phyloP scores from a whole-genome alignment of 2,113 vertebrate genomes.

The Lontra canadensis region DNA sequence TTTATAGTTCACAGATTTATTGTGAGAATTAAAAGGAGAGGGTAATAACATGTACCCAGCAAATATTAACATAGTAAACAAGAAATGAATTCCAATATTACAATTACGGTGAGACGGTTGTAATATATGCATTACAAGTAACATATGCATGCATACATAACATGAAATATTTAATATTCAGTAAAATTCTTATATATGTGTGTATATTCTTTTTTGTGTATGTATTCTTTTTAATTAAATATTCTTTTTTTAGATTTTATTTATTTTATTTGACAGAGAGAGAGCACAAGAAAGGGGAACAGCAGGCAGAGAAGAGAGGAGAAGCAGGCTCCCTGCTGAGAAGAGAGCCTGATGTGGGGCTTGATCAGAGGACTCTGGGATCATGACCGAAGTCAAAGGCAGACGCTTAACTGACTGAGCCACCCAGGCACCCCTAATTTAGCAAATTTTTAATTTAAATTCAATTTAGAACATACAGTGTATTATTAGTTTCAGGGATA shows the following conservation, averaged over 20 bases:
- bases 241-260: neutral
- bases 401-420: neutral
- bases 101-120: neutral
- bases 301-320: neutral
- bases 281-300: neutral
- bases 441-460: neutral
- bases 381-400: neutral
- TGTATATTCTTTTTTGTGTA: neutral
- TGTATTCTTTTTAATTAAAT: neutral
- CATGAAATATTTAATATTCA: neutral
- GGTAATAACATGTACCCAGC: neutral
- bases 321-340: neutral
- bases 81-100: neutral
- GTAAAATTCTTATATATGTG: neutral
- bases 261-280: neutral
- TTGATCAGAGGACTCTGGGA: neutral
- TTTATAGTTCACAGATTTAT: neutral
- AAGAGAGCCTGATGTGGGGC: neutral
- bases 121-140: neutral
- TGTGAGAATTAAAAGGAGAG: neutral
- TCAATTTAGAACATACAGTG: neutral
- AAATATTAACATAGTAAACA: constrained; percentile 1
- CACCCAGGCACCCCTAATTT: neutral
- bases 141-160: neutral
- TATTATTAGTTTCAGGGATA: no score